A percentile compares a stretch with the other conserved stretches of the same genome.
Conservation (phyloP, 1,140 invertebrate species). For the Ostrea denselamellosa region DNA sequence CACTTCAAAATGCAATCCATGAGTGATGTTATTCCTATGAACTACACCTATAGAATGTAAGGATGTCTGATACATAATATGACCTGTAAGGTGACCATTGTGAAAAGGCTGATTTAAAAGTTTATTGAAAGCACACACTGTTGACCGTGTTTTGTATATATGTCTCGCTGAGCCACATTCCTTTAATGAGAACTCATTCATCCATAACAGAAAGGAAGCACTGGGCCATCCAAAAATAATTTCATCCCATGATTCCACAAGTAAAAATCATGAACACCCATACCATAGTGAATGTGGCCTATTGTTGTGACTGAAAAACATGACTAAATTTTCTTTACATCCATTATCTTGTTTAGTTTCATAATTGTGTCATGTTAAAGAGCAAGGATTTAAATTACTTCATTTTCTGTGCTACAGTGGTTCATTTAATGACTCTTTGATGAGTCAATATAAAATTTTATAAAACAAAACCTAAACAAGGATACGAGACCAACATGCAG, state of each 20-base stretch:
- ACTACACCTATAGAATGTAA: neutral
- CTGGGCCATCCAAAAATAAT: neutral
- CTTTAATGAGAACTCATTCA: neutral
- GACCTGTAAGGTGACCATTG: neutral
- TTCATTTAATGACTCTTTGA: neutral
- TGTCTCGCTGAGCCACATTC: neutral
- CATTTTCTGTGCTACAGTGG: constrained; percentile 13
- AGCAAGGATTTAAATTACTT: neutral
- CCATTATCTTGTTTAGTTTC: neutral
- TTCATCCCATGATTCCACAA: neutral
- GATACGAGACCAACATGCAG: too few relatives aligned
- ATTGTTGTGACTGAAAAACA: neutral
- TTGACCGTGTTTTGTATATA: neutral
- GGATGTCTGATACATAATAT: neutral
- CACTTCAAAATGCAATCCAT: constrained; percentile 26
- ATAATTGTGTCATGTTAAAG: neutral
- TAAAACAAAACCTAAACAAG: too few relatives aligned
- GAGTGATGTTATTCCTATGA: neutral
- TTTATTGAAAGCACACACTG: neutral
- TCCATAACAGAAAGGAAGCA: neutral
- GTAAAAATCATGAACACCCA: neutral
- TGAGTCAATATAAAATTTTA: neutral
- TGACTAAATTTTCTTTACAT: neutral
- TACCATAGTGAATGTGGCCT: neutral
- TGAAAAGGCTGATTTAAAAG: constrained; percentile 13